Conservation (phyloP, 2,797 vertebrate genomes). For the Gallirallus australis region DNA sequence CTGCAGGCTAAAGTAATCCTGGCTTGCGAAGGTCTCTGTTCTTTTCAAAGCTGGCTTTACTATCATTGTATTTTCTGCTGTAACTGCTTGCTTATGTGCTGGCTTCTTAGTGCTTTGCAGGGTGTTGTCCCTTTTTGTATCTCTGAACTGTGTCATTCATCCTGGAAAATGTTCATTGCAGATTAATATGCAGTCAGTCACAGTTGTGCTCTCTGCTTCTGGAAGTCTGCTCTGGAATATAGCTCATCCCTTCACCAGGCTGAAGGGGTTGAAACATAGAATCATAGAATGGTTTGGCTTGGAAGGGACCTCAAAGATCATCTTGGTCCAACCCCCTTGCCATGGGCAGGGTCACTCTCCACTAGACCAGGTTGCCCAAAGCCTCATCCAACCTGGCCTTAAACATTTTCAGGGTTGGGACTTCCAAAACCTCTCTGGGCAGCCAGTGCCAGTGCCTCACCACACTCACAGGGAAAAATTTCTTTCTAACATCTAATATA, state of each 20-base stretch:
- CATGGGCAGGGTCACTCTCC: no score
- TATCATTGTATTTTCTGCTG: not conserved
- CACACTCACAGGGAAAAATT: no score
- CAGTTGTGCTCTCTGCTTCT: not conserved
- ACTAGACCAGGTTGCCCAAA: no score
- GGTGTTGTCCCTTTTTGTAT: not conserved
- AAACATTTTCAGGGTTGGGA: no score
- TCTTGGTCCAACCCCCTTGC: no score
- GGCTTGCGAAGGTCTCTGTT: constrained; percentile 9
- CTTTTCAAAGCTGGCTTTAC: constrained; percentile 3
- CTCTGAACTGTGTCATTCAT: not conserved
- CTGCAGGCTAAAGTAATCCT: constrained; percentile 36
- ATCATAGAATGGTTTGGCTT: no score
- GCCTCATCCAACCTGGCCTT: no score
- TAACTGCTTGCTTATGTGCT: constrained; percentile 5
- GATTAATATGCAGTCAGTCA: not conserved
- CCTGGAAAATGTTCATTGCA: not conserved
- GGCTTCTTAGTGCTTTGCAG: not conserved
- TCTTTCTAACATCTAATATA: no score
- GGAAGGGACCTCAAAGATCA: no score
- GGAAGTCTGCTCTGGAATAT: not conserved
- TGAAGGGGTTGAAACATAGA: not conserved
- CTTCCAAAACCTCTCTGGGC: no score
- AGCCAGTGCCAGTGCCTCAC: no score
- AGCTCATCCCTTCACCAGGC: not conserved